Base-by-base conservation (phyloP, 2,888 invertebrate genomes). In the Dryomyza anilis region DNA sequence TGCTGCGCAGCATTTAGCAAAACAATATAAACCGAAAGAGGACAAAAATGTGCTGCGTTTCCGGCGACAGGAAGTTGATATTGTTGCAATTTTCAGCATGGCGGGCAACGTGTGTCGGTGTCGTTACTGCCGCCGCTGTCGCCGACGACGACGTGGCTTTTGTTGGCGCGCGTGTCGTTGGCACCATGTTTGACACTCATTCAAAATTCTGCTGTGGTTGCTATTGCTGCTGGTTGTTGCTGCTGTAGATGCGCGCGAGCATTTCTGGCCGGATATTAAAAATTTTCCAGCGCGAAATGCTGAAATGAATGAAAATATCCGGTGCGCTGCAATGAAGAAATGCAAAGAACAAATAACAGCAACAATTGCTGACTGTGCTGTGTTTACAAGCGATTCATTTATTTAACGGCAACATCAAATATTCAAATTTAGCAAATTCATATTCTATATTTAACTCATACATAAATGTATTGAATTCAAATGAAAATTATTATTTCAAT, bases 21-120 rank as follows among this genome's bases (percentile, higher is more conserved):
- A 61, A 61, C 61, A 61, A 61, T 53, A 53, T 39, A 29, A 52
- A 39, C 53, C 43, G 21, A 53, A 61, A 61, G 52, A 39, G 61
- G 53, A 52, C 53, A 43, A 61, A 61, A 61, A 61, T 61, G 43
- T 61, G 53, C 43, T 61, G 52, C 53, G 48, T 53, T 61, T 61
- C 64, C 61, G 39, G 29, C 50, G 57, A 52, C 65, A 50, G 65
- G 58, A 62, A 62, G 57, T 50, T 43, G 46, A 57, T 50, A 57
- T 65, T 65, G 65, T 62, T 57, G 65, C 65, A 61, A 57, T 62
- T 57, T 62, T 57, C 30, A 55, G 52, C 62, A 33, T 21, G 53
- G 55, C 43, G 19, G 43, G 48, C 60, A 61, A 55, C 55, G 53
- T 62, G 52, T 16, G 46, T 30, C n/a, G n/a, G n/a, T n/a, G n/a